Evolutionary conservation across 1,140 invertebrate species (phyloP), one percentile per base, ranked within the genome.

Genomic region (Agrilus planipennis): DNA sequence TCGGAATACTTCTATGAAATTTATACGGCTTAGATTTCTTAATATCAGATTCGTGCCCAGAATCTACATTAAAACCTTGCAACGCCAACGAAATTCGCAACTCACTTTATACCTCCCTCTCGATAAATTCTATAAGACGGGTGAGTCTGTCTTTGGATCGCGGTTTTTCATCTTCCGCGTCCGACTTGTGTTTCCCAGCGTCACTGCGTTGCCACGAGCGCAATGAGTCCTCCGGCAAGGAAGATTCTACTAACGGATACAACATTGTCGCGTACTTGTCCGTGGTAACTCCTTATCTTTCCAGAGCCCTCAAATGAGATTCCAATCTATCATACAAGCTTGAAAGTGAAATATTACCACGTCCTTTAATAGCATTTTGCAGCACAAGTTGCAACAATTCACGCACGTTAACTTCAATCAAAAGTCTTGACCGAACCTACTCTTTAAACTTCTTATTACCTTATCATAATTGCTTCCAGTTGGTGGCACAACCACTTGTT

Each of bases 221-320:
- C 10, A 59, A 39, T 11, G 51, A 31, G 2, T 58, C 49, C 15
- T 50, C 48, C 12, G 55, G 52, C 3, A 62, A 18, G 16, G 53
- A 48, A 1, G 53, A 58, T 36, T 58, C 50, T 35, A 56, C 52
- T 6, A 60, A 21, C n/a, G 49, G 44, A 32, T 31, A 44, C 1
- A 54, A 25, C 39, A 49, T 49, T 4, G 45, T 38, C 0, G 37
- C 44, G 37, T 30, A 43, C n/a, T 51, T 47, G 9, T 27, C 23
- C n/a, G 23, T 9, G 7, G 23, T n/a, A 27, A 27, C 7, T 9
- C 30, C 30, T 32, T 10, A 11, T 36, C 5, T 36, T 36, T 9
- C 34, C 16, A 36, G 7, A 11, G 11, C n/a, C 7, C 34, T 7
- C 11, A 17, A 14, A n/a, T 17, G 6, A 11, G 11, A 18, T 36